Base-by-base conservation (phyloP, 2,797 vertebrate species). In the Lophius americanus region DNA sequence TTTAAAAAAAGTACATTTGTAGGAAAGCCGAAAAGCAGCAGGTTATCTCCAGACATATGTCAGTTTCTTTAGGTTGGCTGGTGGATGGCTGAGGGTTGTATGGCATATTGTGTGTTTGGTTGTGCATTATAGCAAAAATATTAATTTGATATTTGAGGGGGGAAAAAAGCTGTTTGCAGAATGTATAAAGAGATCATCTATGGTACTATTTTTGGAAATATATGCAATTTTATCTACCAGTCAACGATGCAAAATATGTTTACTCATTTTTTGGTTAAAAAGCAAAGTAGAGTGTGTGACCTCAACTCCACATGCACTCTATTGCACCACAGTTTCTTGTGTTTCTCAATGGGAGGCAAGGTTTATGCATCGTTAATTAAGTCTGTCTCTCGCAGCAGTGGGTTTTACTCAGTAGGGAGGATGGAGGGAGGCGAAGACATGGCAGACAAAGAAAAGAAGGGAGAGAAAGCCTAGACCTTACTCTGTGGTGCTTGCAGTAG, bases 331-430 rank as follows among this genome's bases (percentile, higher is more conserved):
- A 46, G 81, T 82, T 83, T 87, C 81, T 81, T 81, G 85, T 87
- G 81, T 85, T 81, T 88, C 85, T 88, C 83, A 57, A 71, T 73
- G 82, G 84, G 89, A 72, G 78, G 23, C 23, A 75, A 69, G 82
- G 69, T 76, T 44, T 81, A 81, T 63, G 87, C 87, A 88, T 90
- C 89, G 82, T 90, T 92, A 91, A 91, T 90, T 91, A 92, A 89
- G 88, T 73, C 85, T 88, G 85, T 84, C 73, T 82, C 79, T 86
- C 89, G 69, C 89, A 91, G 89, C 87, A 56, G 86, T 85, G 67
- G 79, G 77, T 89, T 87, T 81, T 75, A 56, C 76, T 77, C 73
- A 5, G 62, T 56, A 39, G 70, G 38, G 13, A 60, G 72, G 73
- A 75, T 72, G 75, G 56, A 81, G 64, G 66, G 82, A 73, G 75